phyloP scores from a whole-genome alignment of 2,113 vertebrate genomes.

The Seriola aureovittata region DNA sequence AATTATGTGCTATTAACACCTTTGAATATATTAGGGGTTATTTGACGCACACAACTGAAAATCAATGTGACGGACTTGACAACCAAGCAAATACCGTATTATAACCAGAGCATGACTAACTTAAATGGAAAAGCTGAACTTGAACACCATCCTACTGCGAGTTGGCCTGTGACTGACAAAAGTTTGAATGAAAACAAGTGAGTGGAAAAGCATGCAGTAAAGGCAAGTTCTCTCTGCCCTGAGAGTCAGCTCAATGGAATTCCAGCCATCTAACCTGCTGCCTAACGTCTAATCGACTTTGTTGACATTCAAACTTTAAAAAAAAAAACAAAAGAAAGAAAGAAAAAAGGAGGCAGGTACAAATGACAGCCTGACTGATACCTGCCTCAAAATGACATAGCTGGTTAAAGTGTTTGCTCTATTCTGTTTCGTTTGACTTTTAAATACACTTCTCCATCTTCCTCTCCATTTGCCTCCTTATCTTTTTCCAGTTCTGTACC shows the following conservation, averaged over 20 bases:
- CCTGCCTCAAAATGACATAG: background rate
- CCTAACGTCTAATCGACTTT: background rate
- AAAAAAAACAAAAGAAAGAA: background rate
- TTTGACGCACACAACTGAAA: background rate
- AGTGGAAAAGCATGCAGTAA: constrained; percentile 32
- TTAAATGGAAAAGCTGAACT: background rate
- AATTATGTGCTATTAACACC: background rate
- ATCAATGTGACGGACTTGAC: background rate
- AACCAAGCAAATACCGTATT: background rate
- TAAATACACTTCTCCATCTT: background rate
- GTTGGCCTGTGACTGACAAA: constrained; percentile 7
- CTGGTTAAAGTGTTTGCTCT: background rate
- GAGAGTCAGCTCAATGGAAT: constrained; percentile 69
- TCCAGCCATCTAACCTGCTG: constrained; percentile 46
- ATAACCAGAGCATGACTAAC: background rate
- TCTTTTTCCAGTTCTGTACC: background rate
- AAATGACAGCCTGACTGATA: background rate
- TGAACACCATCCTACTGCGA: constrained; percentile 8
- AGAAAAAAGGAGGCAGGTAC: background rate
- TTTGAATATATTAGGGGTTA: background rate
- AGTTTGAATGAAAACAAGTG: constrained; percentile 58
- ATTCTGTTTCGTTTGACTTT: background rate
- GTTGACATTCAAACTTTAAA: constrained; percentile 25
- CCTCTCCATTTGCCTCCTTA: background rate
- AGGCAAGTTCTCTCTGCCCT: background rate